A percentile compares a stretch with the other conserved stretches of the same genome.
phyloP scores from a whole-genome alignment of 2,797 vertebrate species.

The Cirrhinus molitorella region DNA sequence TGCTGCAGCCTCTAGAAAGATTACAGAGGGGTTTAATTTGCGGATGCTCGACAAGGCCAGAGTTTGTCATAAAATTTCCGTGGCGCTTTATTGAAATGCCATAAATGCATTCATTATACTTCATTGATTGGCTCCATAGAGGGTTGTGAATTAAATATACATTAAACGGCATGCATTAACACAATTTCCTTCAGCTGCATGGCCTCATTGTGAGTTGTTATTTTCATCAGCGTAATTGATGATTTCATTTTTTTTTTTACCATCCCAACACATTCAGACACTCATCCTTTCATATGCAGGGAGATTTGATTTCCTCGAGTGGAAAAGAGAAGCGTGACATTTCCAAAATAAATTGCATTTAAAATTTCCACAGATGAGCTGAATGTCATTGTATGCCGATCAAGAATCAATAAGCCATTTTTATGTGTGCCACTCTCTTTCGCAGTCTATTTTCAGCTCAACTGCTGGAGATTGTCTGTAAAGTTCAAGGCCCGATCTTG shows the following conservation, averaged over 20 bases:
- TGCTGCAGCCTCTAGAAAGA: slow-evolving; percentile 23
- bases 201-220: slow-evolving; percentile 18
- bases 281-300: slow-evolving; percentile 36
- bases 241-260: background rate
- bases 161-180: slow-evolving; percentile 12
- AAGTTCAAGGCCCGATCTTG: slow-evolving; percentile 27
- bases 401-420: slow-evolving; percentile 63
- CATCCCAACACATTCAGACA: slow-evolving; percentile 14
- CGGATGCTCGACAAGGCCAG: background rate
- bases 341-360: slow-evolving; percentile 58
- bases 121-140: slow-evolving; percentile 5
- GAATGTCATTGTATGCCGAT: slow-evolving; percentile 58
- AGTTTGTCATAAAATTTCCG: background rate
- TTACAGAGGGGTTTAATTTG: slow-evolving; percentile 28
- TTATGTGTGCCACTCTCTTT: slow-evolving; percentile 24
- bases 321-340: slow-evolving; percentile 56
- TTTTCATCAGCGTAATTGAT: background rate
- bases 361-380: slow-evolving; percentile 57
- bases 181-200: background rate
- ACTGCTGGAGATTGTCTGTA: slow-evolving; percentile 8
- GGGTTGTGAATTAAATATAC: slow-evolving; percentile 11
- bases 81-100: background rate
- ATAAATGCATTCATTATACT: slow-evolving; percentile 2
- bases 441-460: slow-evolving; percentile 13
- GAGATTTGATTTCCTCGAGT: slow-evolving; percentile 41